Base-by-base conservation (phyloP, 1,140 invertebrate species). In the Propsilocerus akamusi region DNA sequence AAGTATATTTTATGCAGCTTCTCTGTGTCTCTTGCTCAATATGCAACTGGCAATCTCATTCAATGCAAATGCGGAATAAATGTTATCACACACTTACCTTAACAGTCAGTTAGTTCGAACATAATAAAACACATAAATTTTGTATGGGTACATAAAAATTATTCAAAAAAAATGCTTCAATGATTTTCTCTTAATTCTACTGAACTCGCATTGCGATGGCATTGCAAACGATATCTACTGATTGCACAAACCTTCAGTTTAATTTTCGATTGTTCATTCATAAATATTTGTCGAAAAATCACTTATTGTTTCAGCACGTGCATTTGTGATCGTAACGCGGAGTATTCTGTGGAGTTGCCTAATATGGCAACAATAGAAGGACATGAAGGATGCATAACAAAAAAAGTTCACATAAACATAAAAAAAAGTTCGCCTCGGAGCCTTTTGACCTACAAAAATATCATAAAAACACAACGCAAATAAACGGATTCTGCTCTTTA, bases 251-350 rank as follows among this genome's bases (percentile, higher is more conserved):
- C 34, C 17, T 41, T 30, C 6, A 30, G 28, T 6, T 8, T 8
- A 17, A 41, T 20, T 20, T 41, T 41, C 34, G 22, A 41, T 41
- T 41, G 34, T 41, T 41, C 34, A 41, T 41, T 41, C 34, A 41
- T 41, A 41, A 41, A 41, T 41, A 41, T 41, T 41, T 41, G 34
- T 41, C 34, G 14, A 41, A 41, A n/a, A 41, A 41, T 41, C 22
- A 20, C 34, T 41, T 41, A 41, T 41, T 41, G 34, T 41, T 41
- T 41, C 14, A 14, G 34, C 17, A 20, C 22, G 34, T 41, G 34
- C 34, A 41, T 41, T 41, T 20, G 22, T 41, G 17, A 8, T 41
- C n/a, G n/a, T n/a, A n/a, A n/a, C n/a, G n/a, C n/a, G n/a, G n/a
- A n/a, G n/a, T n/a, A n/a, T n/a, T n/a, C n/a, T n/a, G n/a, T n/a